These are phyloP conservation scores for Bellardia bayeri DNA, from an alignment of 2,888 invertebrate species.

Conservation along the genomic window DNA sequence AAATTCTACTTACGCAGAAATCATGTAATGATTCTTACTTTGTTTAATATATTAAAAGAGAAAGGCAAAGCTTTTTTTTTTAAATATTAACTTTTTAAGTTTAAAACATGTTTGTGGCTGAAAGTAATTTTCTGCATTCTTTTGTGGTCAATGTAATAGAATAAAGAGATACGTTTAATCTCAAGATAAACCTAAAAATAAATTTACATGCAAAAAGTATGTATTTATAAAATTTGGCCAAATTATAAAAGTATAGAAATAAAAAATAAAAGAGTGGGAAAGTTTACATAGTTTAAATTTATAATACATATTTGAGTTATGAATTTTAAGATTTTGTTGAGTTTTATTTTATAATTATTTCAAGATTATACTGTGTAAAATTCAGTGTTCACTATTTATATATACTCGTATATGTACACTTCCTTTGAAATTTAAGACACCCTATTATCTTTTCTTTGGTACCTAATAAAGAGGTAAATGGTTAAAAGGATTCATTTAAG, in stretches of 20 bases:
- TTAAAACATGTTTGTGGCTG: neutral
- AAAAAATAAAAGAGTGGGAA: neutral
- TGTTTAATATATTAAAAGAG: no score
- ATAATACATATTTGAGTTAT: neutral
- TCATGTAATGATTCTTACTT: no score
- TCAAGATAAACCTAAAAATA: constrained; percentile 34
- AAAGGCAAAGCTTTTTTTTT: no score
- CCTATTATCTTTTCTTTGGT: constrained; percentile 31
- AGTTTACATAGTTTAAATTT: no score
- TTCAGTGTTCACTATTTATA: no score
- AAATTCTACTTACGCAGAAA: no score
- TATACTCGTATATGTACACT: no score
- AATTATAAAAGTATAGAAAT: no score
- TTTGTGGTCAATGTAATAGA: constrained; percentile 56
- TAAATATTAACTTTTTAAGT: neutral
- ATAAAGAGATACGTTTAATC: constrained; percentile 50
- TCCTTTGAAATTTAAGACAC: neutral
- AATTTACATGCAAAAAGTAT: neutral
- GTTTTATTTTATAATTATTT: no score
- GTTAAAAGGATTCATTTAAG: constrained; percentile 31
- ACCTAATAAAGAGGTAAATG: constrained; percentile 57
- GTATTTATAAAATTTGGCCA: neutral
- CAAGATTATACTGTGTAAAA: no score
- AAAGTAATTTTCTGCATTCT: neutral
- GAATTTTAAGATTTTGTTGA: neutral